Evolutionary conservation across 2,888 invertebrate genomes (phyloP), one percentile per base, ranked within the genome.

Genomic region (Endotricha flammealis): DNA sequence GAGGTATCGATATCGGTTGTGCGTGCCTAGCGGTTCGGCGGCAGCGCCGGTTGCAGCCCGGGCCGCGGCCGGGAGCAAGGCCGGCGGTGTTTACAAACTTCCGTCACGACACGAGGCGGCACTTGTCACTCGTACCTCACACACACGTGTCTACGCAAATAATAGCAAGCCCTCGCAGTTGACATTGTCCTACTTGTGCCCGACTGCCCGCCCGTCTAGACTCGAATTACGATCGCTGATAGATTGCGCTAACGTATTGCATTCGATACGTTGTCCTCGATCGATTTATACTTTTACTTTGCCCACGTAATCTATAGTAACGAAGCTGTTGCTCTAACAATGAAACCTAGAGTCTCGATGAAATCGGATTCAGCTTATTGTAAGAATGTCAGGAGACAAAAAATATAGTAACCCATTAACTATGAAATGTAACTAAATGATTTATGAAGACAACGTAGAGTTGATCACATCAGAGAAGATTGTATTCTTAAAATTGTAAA

Each of bases 71-170:
- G 66, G 81, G 80, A 76, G 70, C 82, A 76, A 81, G 83, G 85
- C 78, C 83, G 79, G 43, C 65, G 51, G 51, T 85, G 85, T 85
- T 85, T 85, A 83, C 83, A 80, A 81, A 81, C 80, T 80, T 77
- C 81, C 79, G 82, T 71, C 76, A 74, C 74, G 69, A 68, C 34
- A 29, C 24, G 32, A 32, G 61, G 64, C 61, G 61, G 57, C 72
- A 73, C 75, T 80, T 79, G 79, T 81, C 81, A 81, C 72, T 70
- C 66, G 59, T 57, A 17, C 17, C 13, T 32, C 37, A 35, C 66
- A 57, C 70, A 76, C 82, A 79, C 80, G 78, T 76, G 78, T 72
- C 73, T 75, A 80, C 77, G 80, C 81, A 83, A 85, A 85, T 85
- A 83, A 81, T 77, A 72, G 73, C 72, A 64, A 74, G 77, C 77